Evolutionary conservation across 2,888 invertebrate species (phyloP), one percentile per base, ranked within the genome.

Genomic region (Dasysyrphus tricinctus): DNA sequence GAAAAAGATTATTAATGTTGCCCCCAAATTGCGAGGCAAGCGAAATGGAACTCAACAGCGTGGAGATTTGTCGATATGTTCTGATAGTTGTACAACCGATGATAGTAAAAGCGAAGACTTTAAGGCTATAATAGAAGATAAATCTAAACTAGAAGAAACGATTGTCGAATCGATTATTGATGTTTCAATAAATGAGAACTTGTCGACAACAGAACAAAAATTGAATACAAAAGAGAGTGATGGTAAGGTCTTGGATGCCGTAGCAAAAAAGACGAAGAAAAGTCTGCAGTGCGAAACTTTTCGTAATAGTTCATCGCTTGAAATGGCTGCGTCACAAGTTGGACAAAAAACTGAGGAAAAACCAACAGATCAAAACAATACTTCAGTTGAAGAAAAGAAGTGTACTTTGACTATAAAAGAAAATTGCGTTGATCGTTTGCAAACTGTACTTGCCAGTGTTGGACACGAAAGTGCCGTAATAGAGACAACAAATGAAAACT

Each of bases 221-320:
- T 51, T 67, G 16, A 74, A 63, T 69, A 80, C 90, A 83, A 75
- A 88, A 86, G 88, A 90, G 78, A 86, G 88, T 85, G 88, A 91
- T 86, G 89, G 89, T 82, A 91, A 93, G 82, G 90, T 90, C 12
- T 89, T 92, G 19, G 90, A 91, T 88, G 91, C 91, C 1, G 91
- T 90, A 39, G 91, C 92, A 2, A 91, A 93, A 88, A 92, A 92
- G 88, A 92, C 92, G 0, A 93, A 92, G 80, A 91, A 93, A 67
- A 91, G 91, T 3, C 82, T 92, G n/a, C 90, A 91, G 44, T 90
- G 91, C 3, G 91, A 91, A n/a, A 76, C 88, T 7, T 76, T 89
- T 54, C 86, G 88, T 5, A 70, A 59, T 6, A 67, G 42, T 49
- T 34, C 73, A 2, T 49, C 75, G 6, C 47, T 73, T 1, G 75